Evolutionary conservation across 2,888 invertebrate genomes (phyloP).

Genomic region (Scelioninae gen. 2): DNA sequence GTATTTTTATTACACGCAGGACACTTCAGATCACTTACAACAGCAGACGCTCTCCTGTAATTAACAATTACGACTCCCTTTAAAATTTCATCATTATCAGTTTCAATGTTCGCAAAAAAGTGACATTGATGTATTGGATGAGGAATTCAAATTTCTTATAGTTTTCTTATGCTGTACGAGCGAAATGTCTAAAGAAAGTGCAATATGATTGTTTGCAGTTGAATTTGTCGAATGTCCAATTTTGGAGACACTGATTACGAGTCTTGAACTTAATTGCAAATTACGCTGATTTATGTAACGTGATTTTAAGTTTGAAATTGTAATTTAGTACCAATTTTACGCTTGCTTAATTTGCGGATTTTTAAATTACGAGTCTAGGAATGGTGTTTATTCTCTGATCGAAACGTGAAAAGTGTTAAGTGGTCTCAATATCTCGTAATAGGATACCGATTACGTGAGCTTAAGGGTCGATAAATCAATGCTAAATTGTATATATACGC

Average conservation of each 20-base stretch:
- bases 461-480: conserved; percentile 44
- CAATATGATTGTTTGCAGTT: too few species aligned
- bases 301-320: neutral
- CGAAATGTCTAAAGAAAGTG: too few species aligned
- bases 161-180: too few species aligned
- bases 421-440: conserved; percentile 21
- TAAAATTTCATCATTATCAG: conserved; percentile 21
- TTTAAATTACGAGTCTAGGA: neutral
- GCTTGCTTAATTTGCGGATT: conserved; percentile 9
- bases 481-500: conserved; percentile 32
- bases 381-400: neutral
- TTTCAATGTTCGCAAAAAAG: too few species aligned
- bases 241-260: too few species aligned
- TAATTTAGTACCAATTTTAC: too few species aligned
- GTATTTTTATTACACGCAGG: conserved; percentile 54
- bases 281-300: conserved; percentile 3
- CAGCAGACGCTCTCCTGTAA: conserved; percentile 44
- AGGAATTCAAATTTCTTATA: too few species aligned
- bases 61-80: conserved; percentile 39
- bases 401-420: conserved; percentile 15
- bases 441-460: conserved; percentile 34
- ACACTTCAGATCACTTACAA: conserved; percentile 54
- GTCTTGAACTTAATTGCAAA: neutral
- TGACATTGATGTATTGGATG: too few species aligned
- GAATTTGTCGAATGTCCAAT: too few species aligned